These are phyloP conservation scores for Pipa parva DNA, from an alignment of 2,113 vertebrate genomes.

Conservation along the genomic window DNA sequence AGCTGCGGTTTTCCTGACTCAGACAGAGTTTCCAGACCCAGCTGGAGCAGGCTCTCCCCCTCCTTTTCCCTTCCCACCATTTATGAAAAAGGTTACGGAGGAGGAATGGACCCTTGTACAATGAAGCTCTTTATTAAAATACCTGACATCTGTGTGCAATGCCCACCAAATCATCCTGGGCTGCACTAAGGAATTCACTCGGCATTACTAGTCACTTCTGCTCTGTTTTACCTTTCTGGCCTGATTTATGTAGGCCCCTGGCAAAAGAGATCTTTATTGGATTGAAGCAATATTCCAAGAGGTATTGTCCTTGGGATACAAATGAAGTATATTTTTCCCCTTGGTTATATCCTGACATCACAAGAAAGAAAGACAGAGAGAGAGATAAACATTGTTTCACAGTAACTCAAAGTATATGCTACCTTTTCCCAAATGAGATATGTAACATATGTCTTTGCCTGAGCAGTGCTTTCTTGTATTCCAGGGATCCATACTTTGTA, in stretches of 20 bases:
- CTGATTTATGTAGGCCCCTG: constrained; percentile 75
- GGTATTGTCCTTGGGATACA: constrained; percentile 56
- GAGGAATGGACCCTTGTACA: constrained; percentile 66
- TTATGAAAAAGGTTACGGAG: constrained; percentile 60
- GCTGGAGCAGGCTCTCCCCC: constrained; percentile 86
- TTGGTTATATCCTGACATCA: constrained; percentile 23
- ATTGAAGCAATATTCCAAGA: constrained; percentile 57
- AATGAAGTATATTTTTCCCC: constrained; percentile 29
- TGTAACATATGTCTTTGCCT: constrained; percentile 31
- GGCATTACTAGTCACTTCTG: constrained; percentile 66
- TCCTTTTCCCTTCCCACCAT: constrained; percentile 53
- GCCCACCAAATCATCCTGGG: constrained; percentile 66
- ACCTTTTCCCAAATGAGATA: constrained; percentile 31
- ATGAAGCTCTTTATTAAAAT: constrained; percentile 83
- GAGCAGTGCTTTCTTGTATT: constrained; percentile 18
- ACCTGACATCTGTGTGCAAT: constrained; percentile 83
- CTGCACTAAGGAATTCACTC: constrained; percentile 67
- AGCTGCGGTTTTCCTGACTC: constrained; percentile 98
- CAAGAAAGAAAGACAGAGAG: constrained; percentile 15
- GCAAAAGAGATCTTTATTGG: constrained; percentile 61
- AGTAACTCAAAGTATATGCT: constrained; percentile 30
- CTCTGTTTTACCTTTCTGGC: constrained; percentile 59
- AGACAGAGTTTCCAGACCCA: constrained; percentile 91
- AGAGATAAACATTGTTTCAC: constrained; percentile 30
- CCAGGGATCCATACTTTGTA: constrained; percentile 28